Evolutionary conservation across 2,797 vertebrate genomes (phyloP), one percentile per base, ranked within the genome.

Genomic region (Sciaenops ocellatus): DNA sequence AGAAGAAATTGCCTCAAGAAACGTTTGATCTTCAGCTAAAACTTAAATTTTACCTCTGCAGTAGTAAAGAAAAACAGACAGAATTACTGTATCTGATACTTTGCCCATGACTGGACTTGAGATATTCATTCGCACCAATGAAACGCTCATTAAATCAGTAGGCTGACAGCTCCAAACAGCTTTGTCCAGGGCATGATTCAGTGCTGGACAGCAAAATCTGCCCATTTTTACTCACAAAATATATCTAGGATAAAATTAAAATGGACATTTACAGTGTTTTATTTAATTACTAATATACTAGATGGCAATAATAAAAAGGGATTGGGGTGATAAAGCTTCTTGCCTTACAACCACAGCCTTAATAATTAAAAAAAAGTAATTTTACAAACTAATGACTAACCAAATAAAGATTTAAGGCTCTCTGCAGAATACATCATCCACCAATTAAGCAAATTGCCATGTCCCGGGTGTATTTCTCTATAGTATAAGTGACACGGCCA

Each of bases 1-100:
- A 28, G 55, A 30, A 42, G 9, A 80, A 76, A 82, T 34, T 47
- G 68, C 16, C 72, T 71, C 54, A 59, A 72, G 63, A 75, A 55
- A 73, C 44, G 26, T 24, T 38, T 11, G 3, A 42, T 26, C 38
- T 60, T n/a, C 50, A 52, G 51, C 65, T 56, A 50, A 42, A 63
- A 38, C 8, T 38, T 9, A 0, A 38, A 9, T 38, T 34, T 30
- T 41, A 4, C 54, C n/a, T 55, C 12, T 38, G 34, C 34, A 38
- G 34, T 28, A 59, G 20, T 20, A 46, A 20, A 22, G 41, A 54
- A 47, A 60, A 69, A 42, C 28, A 69, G 56, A 38, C 12, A 52
- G 4, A 5, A 34, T 63, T 10, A 62, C 46, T 64, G 24, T 34
- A 24, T 44, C 15, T 68, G 16, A 70, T 38, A 26, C 18, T 48